Conservation (phyloP, 2,797 vertebrate species). For the Microhierax caerulescens region DNA sequence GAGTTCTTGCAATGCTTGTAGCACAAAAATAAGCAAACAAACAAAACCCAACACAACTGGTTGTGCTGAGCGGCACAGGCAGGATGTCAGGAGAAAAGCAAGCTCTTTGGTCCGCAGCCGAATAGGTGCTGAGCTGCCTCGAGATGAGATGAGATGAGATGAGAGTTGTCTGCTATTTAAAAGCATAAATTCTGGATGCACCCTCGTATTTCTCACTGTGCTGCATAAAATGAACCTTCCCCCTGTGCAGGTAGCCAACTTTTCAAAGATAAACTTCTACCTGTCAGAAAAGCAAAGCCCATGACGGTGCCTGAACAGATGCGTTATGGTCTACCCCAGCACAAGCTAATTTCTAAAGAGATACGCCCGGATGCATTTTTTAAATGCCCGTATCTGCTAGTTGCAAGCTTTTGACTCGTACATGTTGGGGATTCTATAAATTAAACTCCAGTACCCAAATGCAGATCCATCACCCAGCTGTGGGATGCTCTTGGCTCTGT, state of each 20-base stretch:
- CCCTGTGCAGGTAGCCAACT: not conserved
- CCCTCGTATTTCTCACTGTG: not conserved
- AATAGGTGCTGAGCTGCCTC: not conserved
- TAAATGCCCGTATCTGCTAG: not conserved
- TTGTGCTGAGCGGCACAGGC: not conserved
- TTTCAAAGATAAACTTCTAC: not conserved
- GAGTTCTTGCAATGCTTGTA: not conserved
- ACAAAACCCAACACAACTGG: not conserved
- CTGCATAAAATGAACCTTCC: not conserved
- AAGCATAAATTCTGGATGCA: not conserved
- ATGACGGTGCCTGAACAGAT: not conserved
- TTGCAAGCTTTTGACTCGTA: not conserved
- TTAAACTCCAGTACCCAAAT: accelerated
- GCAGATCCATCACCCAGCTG: not conserved
- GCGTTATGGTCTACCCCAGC: not conserved
- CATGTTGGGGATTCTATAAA: not conserved
- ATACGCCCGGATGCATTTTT: not conserved
- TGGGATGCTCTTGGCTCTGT: not conserved
- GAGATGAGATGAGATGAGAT: not conserved
- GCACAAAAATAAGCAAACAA: not conserved
- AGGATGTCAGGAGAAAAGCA: not conserved
- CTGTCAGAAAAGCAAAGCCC: not conserved
- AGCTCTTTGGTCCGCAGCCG: not conserved
- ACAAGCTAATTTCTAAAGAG: not conserved
- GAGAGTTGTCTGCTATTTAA: not conserved